Base-by-base conservation (phyloP, 2,888 invertebrate species). In the Tetranychus piercei region DNA sequence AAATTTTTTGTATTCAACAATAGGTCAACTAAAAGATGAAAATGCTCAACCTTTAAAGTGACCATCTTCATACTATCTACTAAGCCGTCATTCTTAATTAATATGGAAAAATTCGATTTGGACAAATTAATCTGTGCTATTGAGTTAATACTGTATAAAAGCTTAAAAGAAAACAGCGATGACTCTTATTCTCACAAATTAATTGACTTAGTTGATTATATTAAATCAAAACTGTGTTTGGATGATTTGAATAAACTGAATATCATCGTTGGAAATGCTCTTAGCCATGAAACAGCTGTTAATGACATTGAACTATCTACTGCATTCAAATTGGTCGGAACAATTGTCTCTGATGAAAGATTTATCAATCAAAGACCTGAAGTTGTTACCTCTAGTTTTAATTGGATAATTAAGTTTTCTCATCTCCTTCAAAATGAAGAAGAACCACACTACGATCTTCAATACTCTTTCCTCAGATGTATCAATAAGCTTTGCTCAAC, bases 401-500 rank as follows among this genome's bases (percentile, higher is more conserved):
- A 18, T 23, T 11, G 34, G 69, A 23, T 69, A 15, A 69, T 23
- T 20, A 69, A 69, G 23, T 69, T 69, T 69, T 5, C 11, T 23
- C 20, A 20, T 11, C 11, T 69, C 11, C 20, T 69, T 5, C 11
- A 69, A 11, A 6, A 23, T 69, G 22, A 69, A 20, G 34, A 69
- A 5, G 20, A 69, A 6, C n/a, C 69, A 6, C 34, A 20, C 11
- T 69, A 69, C 22, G 34, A 69, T 69, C 20, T 69, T 4, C 20
- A 23, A 69, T 69, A 23, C 22, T 69, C 69, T 69, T 69, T 20
- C 22, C 69, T 69, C 20, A 23, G 9, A 20, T 69, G 69, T 20
- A 20, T 69, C 69, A 69, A 69, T 22, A 69, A 69, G 20, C 20
- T 69, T 20, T 69, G 69, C 69, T 69, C 69, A 69, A 69, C 69